phyloP scores from a whole-genome alignment of 2,113 vertebrate genomes.

The Phasianus colchicus region DNA sequence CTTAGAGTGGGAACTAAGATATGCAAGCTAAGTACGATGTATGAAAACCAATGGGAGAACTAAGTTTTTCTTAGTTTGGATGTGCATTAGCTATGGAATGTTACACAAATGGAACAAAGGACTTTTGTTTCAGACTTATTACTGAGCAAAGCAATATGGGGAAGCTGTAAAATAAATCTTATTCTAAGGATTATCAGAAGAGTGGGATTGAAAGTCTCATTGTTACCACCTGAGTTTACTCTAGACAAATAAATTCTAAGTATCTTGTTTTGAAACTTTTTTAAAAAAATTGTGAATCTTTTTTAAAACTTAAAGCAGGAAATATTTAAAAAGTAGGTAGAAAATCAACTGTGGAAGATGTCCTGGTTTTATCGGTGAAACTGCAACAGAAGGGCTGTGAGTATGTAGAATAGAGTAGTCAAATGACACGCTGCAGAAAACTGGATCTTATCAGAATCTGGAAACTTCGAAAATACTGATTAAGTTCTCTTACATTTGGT shows the following conservation, averaged over 20 bases:
- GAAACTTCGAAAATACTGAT: background rate
- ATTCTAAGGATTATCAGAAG: background rate
- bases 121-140: background rate
- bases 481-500: background rate
- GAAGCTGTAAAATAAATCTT: background rate
- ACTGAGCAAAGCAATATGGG: background rate
- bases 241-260: background rate
- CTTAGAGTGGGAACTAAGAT: fast-evolving
- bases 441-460: background rate
- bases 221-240: background rate
- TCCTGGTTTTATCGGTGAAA: no score
- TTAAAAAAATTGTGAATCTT: background rate
- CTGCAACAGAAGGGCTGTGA: background rate
- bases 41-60: background rate
- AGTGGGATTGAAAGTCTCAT: background rate
- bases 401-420: background rate
- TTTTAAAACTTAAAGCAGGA: background rate
- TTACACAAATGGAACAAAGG: background rate
- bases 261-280: background rate
- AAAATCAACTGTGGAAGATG: background rate
- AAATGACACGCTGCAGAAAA: background rate
- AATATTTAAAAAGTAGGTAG: background rate
- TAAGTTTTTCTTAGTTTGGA: background rate
- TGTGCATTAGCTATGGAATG: background rate
- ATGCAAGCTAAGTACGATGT: background rate